Evolutionary conservation across 2,113 vertebrate species (phyloP).

Genomic region (Oriolus oriolus): DNA sequence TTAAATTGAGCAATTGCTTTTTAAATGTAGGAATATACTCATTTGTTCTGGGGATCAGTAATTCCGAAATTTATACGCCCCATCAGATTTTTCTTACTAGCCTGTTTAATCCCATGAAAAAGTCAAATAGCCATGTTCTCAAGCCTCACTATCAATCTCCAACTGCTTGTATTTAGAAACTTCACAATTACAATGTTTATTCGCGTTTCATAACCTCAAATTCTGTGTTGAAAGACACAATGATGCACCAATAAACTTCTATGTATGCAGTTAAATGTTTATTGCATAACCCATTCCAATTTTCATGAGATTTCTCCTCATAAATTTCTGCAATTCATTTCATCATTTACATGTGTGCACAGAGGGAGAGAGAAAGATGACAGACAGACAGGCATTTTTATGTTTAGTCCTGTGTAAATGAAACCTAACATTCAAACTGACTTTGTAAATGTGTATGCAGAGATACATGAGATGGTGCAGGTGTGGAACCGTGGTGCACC

Average conservation of each 20-base stretch:
- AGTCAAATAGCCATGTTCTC: neutral
- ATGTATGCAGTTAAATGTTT: conserved; percentile 35
- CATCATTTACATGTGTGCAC: neutral
- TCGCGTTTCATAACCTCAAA: conserved; percentile 20
- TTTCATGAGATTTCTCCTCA: conserved; percentile 25
- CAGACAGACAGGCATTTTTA: conserved; percentile 20
- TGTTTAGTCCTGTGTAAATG: neutral
- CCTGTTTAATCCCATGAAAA: neutral
- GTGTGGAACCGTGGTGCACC: neutral
- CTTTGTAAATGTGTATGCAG: neutral
- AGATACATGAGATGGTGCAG: neutral
- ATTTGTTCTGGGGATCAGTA: neutral
- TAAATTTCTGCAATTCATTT: conserved; percentile 39
- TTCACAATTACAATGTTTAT: conserved; percentile 4
- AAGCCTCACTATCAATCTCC: neutral
- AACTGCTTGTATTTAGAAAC: neutral
- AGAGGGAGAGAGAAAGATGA: conserved; percentile 5
- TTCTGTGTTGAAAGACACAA: neutral
- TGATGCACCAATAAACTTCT: conserved; percentile 37
- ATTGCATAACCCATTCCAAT: conserved; percentile 10
- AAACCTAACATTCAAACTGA: neutral
- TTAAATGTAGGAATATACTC: neutral
- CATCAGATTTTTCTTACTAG: neutral
- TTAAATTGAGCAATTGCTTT: neutral
- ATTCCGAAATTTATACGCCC: neutral